Conservation (phyloP, 2,113 vertebrate species). For the Gambusia holbrooki region DNA sequence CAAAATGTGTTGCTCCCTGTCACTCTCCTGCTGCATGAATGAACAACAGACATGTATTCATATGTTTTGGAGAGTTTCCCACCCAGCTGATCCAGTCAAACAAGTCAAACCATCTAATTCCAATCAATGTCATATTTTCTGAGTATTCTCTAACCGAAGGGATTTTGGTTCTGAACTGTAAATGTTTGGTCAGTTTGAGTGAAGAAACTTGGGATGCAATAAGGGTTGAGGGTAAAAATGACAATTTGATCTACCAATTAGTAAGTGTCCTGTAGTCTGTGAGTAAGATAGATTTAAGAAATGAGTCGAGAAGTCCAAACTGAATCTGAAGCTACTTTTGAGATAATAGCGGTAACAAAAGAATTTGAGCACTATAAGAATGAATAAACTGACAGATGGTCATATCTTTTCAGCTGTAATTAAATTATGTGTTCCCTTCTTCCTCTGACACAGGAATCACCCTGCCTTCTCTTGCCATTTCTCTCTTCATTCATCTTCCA, state of each 20-base stretch:
- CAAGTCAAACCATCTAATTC: no score
- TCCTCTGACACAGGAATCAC: slow-evolving; percentile 86
- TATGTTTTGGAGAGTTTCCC: no score
- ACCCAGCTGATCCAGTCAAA: no score
- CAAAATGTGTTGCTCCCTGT: no score
- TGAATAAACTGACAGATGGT: slow-evolving; percentile 58
- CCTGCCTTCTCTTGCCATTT: slow-evolving; percentile 84
- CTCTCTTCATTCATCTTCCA: slow-evolving; percentile 87
- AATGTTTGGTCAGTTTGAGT: slow-evolving; percentile 74
- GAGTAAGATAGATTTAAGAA: slow-evolving; percentile 18
- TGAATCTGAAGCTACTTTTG: slow-evolving; percentile 33
- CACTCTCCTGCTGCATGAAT: no score
- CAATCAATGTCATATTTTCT: no score
- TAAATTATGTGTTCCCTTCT: slow-evolving; percentile 83
- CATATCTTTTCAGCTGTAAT: slow-evolving; percentile 79
- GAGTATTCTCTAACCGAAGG: slow-evolving; percentile 57
- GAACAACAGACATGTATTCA: no score
- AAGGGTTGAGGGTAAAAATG: slow-evolving; percentile 44
- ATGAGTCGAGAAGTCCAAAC: slow-evolving; percentile 18
- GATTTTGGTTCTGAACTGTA: slow-evolving; percentile 68
- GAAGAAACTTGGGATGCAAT: not conserved
- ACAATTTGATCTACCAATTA: slow-evolving; percentile 13
- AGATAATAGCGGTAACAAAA: slow-evolving; percentile 38
- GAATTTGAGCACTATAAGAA: slow-evolving; percentile 43
- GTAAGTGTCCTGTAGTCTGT: slow-evolving; percentile 18